A percentile compares a stretch with the other conserved stretches of the same genome.
Evolutionary conservation across 2,888 invertebrate species (phyloP).

Genomic region (Ornithoptera alexandrae): DNA sequence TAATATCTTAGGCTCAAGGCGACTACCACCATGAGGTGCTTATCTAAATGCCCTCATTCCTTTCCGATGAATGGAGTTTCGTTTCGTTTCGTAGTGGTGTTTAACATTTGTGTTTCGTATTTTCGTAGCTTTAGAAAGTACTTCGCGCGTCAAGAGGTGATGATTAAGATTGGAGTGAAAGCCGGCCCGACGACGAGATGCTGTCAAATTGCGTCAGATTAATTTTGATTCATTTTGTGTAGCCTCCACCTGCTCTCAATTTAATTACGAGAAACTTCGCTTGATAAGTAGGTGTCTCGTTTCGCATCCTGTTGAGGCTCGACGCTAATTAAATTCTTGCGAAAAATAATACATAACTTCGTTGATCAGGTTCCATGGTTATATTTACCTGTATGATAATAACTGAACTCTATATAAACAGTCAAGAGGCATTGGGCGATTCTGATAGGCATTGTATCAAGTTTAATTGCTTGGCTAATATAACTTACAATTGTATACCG

Average conservation of each 20-base stretch:
- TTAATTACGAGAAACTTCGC: conserved; percentile 66
- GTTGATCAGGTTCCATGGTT: neutral
- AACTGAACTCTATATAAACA: neutral
- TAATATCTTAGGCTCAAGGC: too few relatives aligned
- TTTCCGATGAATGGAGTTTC: too few relatives aligned
- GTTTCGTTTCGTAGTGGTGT: too few relatives aligned
- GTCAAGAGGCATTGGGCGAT: neutral
- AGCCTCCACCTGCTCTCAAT: conserved; percentile 71
- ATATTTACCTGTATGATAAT: neutral
- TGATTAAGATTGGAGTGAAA: conserved; percentile 22
- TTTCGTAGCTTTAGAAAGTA: conserved; percentile 5
- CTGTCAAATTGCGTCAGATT: conserved; percentile 69
- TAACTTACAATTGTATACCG: too few relatives aligned
- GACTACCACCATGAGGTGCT: too few relatives aligned
- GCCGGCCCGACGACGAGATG: conserved; percentile 33
- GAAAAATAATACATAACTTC: conserved; percentile 22
- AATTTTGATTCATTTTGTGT: conserved; percentile 74
- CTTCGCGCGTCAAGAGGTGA: conserved; percentile 8
- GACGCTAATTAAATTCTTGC: conserved; percentile 63
- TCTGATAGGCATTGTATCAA: too few relatives aligned
- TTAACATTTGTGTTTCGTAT: neutral
- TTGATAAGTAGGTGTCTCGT: conserved; percentile 70
- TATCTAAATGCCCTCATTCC: too few relatives aligned
- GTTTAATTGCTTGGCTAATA: too few relatives aligned
- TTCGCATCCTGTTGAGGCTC: conserved; percentile 57